Conservation (phyloP, 2,888 invertebrate species). For the Hyposoter didymator region DNA sequence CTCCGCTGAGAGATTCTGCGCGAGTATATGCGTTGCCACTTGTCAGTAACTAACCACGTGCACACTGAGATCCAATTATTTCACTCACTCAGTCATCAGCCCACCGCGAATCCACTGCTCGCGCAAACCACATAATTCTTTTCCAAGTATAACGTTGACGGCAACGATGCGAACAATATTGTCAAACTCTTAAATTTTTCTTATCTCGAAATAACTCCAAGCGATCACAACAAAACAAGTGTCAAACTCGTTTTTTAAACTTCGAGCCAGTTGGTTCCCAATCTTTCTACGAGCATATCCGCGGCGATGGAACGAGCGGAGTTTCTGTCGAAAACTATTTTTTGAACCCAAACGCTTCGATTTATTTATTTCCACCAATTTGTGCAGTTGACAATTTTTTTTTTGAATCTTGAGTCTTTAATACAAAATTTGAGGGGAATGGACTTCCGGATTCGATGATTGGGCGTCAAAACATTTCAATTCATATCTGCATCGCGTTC, state of each 20-base stretch:
- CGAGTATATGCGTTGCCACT: slow-evolving; percentile 39
- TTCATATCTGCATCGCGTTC: not conserved
- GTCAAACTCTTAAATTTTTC: not conserved
- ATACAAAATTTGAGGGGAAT: not conserved
- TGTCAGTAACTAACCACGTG: slow-evolving; percentile 62
- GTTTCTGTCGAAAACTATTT: not conserved
- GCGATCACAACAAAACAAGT: not conserved
- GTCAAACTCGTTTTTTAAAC: slow-evolving; percentile 5
- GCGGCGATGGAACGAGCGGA: not conserved
- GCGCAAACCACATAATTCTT: not conserved
- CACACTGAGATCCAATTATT: slow-evolving; percentile 23
- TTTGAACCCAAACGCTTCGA: not conserved
- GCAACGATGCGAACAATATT: not conserved
- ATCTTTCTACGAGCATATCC: not conserved
- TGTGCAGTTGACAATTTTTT: not conserved
- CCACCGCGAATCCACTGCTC: not conserved
- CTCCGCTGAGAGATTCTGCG: slow-evolving; percentile 1
- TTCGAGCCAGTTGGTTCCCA: not conserved
- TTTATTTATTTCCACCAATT: not conserved
- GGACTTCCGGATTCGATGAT: not conserved
- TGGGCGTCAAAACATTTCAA: not conserved
- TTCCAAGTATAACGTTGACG: not conserved
- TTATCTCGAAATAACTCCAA: not conserved
- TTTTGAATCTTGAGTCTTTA: too few relatives aligned
- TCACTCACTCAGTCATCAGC: not conserved